Evolutionary conservation across 92 coral and sea anemone species (phyloP), one percentile per base, ranked within the genome.

Genomic region (Siderastrea radians): DNA sequence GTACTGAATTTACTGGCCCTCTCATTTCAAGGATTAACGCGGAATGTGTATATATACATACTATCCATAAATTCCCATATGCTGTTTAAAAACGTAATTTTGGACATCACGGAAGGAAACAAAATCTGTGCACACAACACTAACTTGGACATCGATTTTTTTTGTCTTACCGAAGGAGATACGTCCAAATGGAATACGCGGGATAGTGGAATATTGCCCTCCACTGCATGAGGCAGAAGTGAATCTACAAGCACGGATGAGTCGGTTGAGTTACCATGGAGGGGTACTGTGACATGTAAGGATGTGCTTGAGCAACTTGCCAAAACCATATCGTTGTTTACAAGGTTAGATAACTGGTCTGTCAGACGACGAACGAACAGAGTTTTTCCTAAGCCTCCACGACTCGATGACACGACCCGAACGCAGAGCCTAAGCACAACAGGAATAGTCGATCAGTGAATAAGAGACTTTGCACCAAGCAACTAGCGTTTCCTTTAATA

Each of bases 361-460:
- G 84, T 71, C 65, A 95, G 90, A 49, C 95, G 87, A 64, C 87
- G 74, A 13, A 89, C 91, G 52, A 89, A 84, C 17, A 95, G 88
- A 19, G 92, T 86, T 68, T 95, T 95, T 2, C 98, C 98, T 45
- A 91, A 85, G 43, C 98, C 96, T n/a, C 95, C 93, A 73, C 98
- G 93, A 11, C 75, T 78, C 13, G 98, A 95, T n/a, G 93, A 83
- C 0, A 95, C 88, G 4, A 95, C 96, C 58, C 96, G 90, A 17
- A 94, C 89, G 19, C 88, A 89, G 26, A 94, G 89, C 68, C 97
- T 94, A 50, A 15, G 49, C 1, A 15, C 48, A 49, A n/a, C n/a
- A n/a, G n/a, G n/a, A n/a, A n/a, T n/a, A n/a, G 47, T 59, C 11
- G 3, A 72, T 1, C 1, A 14, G 52, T 7, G 49, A 48, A 71